phyloP scores from a whole-genome alignment of 2,797 vertebrate species.

The Tenualosa ilisha region DNA sequence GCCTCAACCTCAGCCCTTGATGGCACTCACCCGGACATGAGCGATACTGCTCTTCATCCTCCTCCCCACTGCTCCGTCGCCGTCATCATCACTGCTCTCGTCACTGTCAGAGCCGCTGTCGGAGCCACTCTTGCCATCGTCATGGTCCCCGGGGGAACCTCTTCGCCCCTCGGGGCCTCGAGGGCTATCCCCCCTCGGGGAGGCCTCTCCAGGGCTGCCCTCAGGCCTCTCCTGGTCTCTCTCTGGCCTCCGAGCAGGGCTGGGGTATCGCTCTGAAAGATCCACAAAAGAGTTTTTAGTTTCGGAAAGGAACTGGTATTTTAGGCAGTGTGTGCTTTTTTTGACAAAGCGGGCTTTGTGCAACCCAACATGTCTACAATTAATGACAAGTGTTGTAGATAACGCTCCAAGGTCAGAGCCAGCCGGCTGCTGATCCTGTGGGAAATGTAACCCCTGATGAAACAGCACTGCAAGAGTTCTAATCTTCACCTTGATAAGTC shows the following conservation, averaged over 20 bases:
- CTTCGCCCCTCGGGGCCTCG: slow-evolving; percentile 22
- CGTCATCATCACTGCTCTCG: slow-evolving; percentile 63
- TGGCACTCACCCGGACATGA: slow-evolving; percentile 71
- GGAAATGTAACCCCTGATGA: no score
- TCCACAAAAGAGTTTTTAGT: neutral
- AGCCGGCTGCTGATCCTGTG: no score
- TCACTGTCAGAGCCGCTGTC: slow-evolving; percentile 56
- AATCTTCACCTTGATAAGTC: no score
- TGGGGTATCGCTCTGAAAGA: slow-evolving; percentile 29
- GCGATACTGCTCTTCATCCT: slow-evolving; percentile 76
- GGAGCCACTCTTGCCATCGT: neutral
- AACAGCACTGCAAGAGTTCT: no score
- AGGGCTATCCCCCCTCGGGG: slow-evolving; percentile 28
- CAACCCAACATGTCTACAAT: no score
- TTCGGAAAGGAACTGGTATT: neutral
- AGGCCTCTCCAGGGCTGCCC: slow-evolving; percentile 24
- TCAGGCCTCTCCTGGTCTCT: slow-evolving; percentile 44
- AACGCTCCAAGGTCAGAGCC: no score
- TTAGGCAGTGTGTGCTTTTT: neutral
- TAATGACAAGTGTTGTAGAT: no score
- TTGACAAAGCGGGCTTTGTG: neutral
- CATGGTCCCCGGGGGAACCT: slow-evolving; percentile 18
- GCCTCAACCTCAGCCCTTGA: neutral
- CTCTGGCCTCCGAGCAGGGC: slow-evolving; percentile 18
- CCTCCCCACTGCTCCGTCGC: slow-evolving; percentile 55